Evolutionary conservation across 2,888 invertebrate genomes (phyloP), one percentile per base, ranked within the genome.

Genomic region (Cyaniris semiargus): DNA sequence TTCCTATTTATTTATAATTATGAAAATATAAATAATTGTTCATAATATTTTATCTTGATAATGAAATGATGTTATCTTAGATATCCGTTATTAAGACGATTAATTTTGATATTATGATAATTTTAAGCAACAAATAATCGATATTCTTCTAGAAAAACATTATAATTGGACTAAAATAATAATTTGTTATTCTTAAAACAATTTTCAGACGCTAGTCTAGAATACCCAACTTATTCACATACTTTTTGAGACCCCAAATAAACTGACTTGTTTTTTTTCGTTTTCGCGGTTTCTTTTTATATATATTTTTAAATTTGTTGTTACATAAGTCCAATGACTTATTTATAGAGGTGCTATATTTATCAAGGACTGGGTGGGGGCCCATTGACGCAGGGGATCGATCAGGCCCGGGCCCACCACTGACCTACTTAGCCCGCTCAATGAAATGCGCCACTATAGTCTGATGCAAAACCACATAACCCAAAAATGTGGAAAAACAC

Each of bases 401-500:
- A 93, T 91, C 84, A 56, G 48, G 85, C 84, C 85, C 86, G 86
- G 86, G 86, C 83, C 85, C 83, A 86, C 87, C 85, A 84, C 79
- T 91, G 92, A 91, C 92, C 93, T 85, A 92, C 85, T 91, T 93
- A 84, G 82, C 84, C 84, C 86, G 86, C 87, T 92, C 91, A 93
- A 92, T 92, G 93, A 88, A 87, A 85, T 80, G 83, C 84, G 84
- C 85, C 84, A 85, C 83, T 81, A 80, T 81, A 81, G 76, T 31
- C 31, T 44, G 18, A 72, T 72, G 44, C 66, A 75, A 78, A 77
- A 74, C 23, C 38, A 13, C 18, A n/a, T 60, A 79, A 76, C 71
- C 34, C n/a, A 66, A 27, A 31, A 66, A 31, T 6, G 13, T 15
- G 27, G 6, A 3, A 27, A 66, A 66, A 66, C 27, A 3, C 48